Conservation (phyloP, 2,888 invertebrate genomes). For the Lamellibrachia satsuma region DNA sequence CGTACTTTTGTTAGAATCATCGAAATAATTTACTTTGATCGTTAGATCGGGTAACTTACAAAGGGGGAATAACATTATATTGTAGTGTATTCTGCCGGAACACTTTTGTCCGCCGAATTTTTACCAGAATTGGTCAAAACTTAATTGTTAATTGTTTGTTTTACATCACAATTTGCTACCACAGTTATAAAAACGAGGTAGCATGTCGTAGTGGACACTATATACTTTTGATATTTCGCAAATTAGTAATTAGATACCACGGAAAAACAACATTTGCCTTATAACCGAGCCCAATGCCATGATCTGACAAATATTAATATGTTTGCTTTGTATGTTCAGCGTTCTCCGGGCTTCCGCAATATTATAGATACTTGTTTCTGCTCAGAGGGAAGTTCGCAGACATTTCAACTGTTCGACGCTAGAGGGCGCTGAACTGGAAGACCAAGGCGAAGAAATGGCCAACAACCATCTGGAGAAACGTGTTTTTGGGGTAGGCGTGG, state of each 20-base stretch:
- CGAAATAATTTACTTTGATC: too few relatives aligned
- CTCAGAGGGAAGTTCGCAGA: constrained; percentile 78
- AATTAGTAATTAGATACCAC: background rate
- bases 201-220: too few relatives aligned
- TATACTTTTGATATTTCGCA: too few relatives aligned
- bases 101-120: too few relatives aligned
- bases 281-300: background rate
- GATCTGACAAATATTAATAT: background rate
- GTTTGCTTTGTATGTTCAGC: background rate
- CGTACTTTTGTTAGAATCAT: too few relatives aligned
- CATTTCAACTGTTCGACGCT: constrained; percentile 86
- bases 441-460: constrained; percentile 71
- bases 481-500: background rate
- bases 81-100: too few relatives aligned
- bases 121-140: too few relatives aligned
- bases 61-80: too few relatives aligned
- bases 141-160: too few relatives aligned
- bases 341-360: background rate
- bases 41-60: too few relatives aligned
- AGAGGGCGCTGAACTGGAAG: constrained; percentile 95
- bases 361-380: background rate
- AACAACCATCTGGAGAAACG: constrained; percentile 13
- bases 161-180: too few relatives aligned
- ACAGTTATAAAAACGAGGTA: too few relatives aligned
- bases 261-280: background rate